A percentile compares a stretch with the other conserved stretches of the same genome.
Evolutionary conservation across 2,888 invertebrate species (phyloP).

Genomic region (Julus scandinavius): DNA sequence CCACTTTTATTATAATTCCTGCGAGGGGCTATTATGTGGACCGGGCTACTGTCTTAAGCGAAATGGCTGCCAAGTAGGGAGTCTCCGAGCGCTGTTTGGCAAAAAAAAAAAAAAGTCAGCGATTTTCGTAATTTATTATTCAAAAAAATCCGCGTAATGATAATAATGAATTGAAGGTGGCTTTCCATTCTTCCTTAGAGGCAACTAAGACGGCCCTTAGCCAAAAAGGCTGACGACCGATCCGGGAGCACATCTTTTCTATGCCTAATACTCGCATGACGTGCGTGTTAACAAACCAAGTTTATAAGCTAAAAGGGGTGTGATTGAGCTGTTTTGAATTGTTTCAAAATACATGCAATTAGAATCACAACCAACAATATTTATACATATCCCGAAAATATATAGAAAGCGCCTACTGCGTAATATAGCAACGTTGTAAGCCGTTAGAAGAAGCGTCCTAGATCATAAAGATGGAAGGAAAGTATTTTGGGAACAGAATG

Average conservation of each 20-base stretch:
- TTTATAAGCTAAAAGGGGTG: not conserved
- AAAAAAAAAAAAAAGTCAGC: not conserved
- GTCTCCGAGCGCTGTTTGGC: not conserved
- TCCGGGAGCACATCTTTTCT: not conserved
- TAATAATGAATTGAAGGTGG: not conserved
- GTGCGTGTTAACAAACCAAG: not conserved
- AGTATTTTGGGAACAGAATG: not conserved
- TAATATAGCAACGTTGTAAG: not conserved
- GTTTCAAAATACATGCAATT: not conserved
- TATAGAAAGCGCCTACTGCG: not conserved
- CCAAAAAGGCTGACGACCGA: constrained; percentile 24
- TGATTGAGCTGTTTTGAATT: constrained; percentile 13
- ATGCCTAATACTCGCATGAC: not conserved
- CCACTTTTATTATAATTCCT: constrained; percentile 12
- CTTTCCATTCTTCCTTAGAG: not conserved
- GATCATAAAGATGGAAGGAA: not conserved
- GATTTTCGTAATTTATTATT: constrained; percentile 26
- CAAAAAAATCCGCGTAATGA: constrained; percentile 4
- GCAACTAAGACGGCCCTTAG: constrained; percentile 17
- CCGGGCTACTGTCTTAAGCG: constrained; percentile 1
- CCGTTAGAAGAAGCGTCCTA: not conserved
- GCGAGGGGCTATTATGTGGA: not conserved
- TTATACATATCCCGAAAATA: not conserved
- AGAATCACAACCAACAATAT: constrained; percentile 12
- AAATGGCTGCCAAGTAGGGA: not conserved